Evolutionary conservation across 2,888 invertebrate genomes (phyloP), one percentile per base, ranked within the genome.

Genomic region (Macroteleia sp.): DNA sequence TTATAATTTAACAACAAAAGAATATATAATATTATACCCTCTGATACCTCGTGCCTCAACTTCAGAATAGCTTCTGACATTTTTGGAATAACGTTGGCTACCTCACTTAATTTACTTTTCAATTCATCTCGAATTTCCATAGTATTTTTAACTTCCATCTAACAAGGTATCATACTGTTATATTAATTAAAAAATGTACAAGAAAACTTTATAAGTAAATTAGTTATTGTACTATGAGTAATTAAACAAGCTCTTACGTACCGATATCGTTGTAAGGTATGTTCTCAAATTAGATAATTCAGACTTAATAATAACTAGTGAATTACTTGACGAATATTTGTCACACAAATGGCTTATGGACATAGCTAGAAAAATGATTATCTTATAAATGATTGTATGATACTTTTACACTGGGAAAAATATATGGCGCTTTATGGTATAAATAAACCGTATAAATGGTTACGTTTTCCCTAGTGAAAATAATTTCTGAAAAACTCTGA

Each of bases 51-150:
- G n/a, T n/a, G n/a, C n/a, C n/a, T n/a, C n/a, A n/a, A n/a, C n/a
- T n/a, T n/a, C n/a, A n/a, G n/a, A n/a, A n/a, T n/a, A n/a, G 87
- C 88, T 69, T 90, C 87, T 3, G 90, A 86, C 81, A 91, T 82
- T 82, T 88, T 89, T n/a, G 89, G 88, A 48, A 90, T 83, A 3
- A 84, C 83, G 39, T 50, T 80, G 19, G 82, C 83, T 19, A 90
- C 83, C 62, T 90, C 88, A 41, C 81, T 85, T 32, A 90, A 64
- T 77, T 87, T 88, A 52, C 64, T 81, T 57, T 73, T 84, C 36
- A 89, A 70, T 34, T 89, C 88, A 25, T 88, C 83, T 28, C 85
- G 83, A 10, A 81, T 83, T 71, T 87, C 86, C 57, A 86, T 85
- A n/a, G 87, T 81, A 12, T 82, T 84, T 66, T 83, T 84, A 6